These are phyloP conservation scores for Megaceryle maxima DNA, from an alignment of 2,113 vertebrate species.

Conservation along the genomic window DNA sequence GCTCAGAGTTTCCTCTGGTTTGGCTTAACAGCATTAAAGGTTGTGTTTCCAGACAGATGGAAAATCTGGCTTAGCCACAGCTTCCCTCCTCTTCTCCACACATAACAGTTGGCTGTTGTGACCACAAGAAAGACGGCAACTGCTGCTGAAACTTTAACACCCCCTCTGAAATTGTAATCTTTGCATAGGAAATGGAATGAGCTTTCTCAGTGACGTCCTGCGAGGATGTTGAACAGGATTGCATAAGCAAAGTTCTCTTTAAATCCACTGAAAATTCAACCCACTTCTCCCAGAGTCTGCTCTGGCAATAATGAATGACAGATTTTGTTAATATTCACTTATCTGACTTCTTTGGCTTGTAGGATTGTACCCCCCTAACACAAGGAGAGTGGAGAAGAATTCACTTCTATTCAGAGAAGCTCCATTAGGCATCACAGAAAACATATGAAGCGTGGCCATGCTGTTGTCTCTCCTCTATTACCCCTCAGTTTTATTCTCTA, in stretches of 20 bases:
- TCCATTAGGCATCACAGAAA: neutral
- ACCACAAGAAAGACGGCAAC: neutral
- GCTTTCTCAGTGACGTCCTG: neutral
- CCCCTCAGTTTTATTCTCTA: neutral
- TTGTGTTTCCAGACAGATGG: neutral
- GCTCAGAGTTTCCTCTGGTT: neutral
- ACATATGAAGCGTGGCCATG: rapidly evolving
- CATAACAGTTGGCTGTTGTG: neutral
- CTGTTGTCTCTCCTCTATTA: neutral
- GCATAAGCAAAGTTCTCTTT: slow-evolving; percentile 14
- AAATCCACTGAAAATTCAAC: slow-evolving; percentile 24
- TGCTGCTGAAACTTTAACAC: neutral
- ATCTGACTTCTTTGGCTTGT: neutral
- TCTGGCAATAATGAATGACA: neutral
- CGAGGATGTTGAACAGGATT: slow-evolving; percentile 25
- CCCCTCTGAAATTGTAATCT: neutral
- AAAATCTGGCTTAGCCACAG: slow-evolving; percentile 26
- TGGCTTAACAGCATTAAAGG: neutral
- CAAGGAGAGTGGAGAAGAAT: neutral
- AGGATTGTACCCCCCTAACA: neutral
- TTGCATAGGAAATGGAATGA: neutral
- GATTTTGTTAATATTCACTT: slow-evolving; percentile 23
- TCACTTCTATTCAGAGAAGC: neutral
- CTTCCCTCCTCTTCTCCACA: neutral
- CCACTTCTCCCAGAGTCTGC: neutral